Evolutionary conservation across 2,888 invertebrate species (phyloP).

Genomic region (Leptura quadrifasciata): DNA sequence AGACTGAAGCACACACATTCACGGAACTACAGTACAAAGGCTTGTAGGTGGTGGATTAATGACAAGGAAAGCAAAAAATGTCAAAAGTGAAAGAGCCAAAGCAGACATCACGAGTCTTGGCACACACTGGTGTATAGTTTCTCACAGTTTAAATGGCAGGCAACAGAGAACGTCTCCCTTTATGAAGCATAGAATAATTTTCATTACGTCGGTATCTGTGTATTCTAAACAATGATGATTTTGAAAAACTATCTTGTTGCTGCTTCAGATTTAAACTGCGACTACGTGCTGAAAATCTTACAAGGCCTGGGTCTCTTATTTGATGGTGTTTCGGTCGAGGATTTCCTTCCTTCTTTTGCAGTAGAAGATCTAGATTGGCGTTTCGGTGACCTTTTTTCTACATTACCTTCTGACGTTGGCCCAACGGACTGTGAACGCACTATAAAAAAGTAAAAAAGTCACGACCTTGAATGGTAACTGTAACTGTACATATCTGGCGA

Average conservation of each 20-base stretch:
- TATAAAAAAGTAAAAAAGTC: constrained; percentile 60
- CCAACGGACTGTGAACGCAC: constrained; percentile 84
- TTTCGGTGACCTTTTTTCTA: constrained; percentile 85
- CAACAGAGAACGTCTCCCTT: constrained; percentile 14
- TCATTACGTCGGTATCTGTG: background rate
- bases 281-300: constrained; percentile 74
- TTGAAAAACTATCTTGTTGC: constrained; percentile 12
- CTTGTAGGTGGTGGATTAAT: constrained; percentile 54
- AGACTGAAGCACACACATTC: constrained; percentile 58
- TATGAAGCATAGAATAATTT: background rate
- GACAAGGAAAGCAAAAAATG: constrained; percentile 55
- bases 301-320: constrained; percentile 82
- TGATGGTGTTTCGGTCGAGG: constrained; percentile 77
- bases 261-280: constrained; percentile 48
- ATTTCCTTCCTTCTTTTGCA: constrained; percentile 81
- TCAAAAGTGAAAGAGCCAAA: constrained; percentile 59
- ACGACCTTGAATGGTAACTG: background rate
- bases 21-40: constrained; percentile 60
- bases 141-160: constrained; percentile 22
- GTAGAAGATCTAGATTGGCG: constrained; percentile 83
- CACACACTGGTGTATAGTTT: constrained; percentile 68
- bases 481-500: background rate
- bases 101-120: constrained; percentile 72
- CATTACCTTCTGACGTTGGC: constrained; percentile 74
- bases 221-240: background rate